Evolutionary conservation across 1,140 invertebrate species (phyloP).

Genomic region (Drosophila tani): DNA sequence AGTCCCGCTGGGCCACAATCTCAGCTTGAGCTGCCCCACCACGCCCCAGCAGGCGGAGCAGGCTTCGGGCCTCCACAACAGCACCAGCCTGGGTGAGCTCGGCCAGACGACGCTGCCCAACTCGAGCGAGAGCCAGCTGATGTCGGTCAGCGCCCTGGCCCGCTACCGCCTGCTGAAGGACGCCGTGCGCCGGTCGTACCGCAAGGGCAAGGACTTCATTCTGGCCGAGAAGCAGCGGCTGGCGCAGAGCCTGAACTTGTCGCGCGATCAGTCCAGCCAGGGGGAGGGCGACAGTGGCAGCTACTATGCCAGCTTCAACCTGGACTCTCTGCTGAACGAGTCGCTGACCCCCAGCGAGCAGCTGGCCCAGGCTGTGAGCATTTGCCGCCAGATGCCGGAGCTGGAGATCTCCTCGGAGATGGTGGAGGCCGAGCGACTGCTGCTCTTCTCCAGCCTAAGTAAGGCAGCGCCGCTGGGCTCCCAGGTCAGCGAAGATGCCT

Average conservation of each 20-base stretch:
- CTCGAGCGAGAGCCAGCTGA: conserved; percentile 47
- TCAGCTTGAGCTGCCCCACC: conserved; percentile 69
- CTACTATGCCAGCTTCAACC: conserved; percentile 61
- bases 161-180: conserved; percentile 70
- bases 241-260: conserved; percentile 51
- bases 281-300: conserved; percentile 58
- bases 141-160: conserved; percentile 65
- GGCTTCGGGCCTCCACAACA: conserved; percentile 20
- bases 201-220: conserved; percentile 73
- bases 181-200: conserved; percentile 73
- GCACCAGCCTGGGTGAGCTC: conserved; percentile 54
- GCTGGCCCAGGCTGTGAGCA: conserved; percentile 71
- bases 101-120: conserved; percentile 26
- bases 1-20: conserved; percentile 24
- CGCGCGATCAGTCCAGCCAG: conserved; percentile 57
- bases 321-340: conserved; percentile 65
- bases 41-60: conserved; percentile 61
- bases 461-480: background rate
- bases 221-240: conserved; percentile 60
- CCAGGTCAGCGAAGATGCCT: background rate
- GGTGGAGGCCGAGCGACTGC: conserved; percentile 78
- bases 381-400: conserved; percentile 76
- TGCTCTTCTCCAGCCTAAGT: conserved; percentile 68
- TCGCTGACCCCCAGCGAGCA: conserved; percentile 66
- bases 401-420: conserved; percentile 79